Evolutionary conservation across 2,797 vertebrate species (phyloP), one percentile per base, ranked within the genome.

Genomic region (Liparis tanakae): DNA sequence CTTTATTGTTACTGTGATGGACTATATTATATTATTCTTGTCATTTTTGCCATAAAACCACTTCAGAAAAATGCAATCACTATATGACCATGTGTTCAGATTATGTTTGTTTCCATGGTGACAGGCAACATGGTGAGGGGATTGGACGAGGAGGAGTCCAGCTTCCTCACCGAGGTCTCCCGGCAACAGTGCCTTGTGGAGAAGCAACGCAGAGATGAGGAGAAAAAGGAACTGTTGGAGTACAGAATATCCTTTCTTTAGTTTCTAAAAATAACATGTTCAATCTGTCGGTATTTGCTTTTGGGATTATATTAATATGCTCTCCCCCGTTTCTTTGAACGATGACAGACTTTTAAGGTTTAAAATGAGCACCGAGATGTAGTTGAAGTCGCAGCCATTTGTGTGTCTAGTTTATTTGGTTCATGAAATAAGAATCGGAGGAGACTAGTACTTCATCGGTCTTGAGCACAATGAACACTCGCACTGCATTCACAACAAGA

Each of bases 41-140:
- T 56, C 33, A 18, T 34, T 8, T 33, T 15, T 55, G 54, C 54
- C 55, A 36, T 33, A 36, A 57, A 36, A 36, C 33, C 10, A 18
- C 17, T 41, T 41, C 39, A 10, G 39, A 41, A 41, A 41, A 41
- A 41, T 41, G 39, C 39, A 41, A 41, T 41, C 39, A 41, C 76
- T 78, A 17, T 43, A 74, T 75, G 60, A 68, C 77, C 76, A 78
- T 85, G 84, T 87, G 79, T 85, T 88, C 70, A 73, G 78, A 79
- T 67, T 78, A 70, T 88, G 78, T 86, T 82, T 88, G 86, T 91
- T 92, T 91, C 89, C 85, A 89, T 91, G 88, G 90, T 67, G 84
- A 90, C 94, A 99, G 98, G 97, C 93, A 99, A 99, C 85, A 99
- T 99, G 98, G 98, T 99, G 69, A 97, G 97, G 93, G 97, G 98